Percentiles rank a stretch among this genome's conserved stretches.
Evolutionary conservation across 2,113 vertebrate genomes (phyloP).

Genomic region (Lota lota): DNA sequence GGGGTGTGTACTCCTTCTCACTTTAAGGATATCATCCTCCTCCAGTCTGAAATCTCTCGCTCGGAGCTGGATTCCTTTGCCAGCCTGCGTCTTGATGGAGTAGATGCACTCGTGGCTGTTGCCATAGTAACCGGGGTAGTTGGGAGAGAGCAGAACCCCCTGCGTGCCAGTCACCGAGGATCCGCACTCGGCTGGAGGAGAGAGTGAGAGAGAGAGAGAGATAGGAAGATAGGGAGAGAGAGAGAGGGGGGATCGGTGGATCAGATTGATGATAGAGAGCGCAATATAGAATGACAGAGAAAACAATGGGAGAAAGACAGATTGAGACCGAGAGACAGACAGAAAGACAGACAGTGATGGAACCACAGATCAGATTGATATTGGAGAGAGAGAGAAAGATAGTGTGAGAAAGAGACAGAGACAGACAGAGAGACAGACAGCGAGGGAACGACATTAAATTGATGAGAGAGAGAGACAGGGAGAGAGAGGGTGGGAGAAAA

Average conservation of each 20-base stretch:
- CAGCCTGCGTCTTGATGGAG: conserved; percentile 95
- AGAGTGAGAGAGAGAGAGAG: conserved; percentile 17
- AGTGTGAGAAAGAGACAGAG: conserved; percentile 38
- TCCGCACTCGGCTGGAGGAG: conserved; percentile 89
- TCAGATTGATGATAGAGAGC: not conserved
- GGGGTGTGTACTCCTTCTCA: conserved; percentile 52
- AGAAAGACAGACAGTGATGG: not conserved
- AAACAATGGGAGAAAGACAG: not conserved
- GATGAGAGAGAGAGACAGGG: not conserved
- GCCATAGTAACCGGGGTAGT: conserved; percentile 93
- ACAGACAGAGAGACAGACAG: conserved; percentile 21
- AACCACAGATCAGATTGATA: too few relatives aligned
- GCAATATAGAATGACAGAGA: not conserved
- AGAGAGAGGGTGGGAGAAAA: conserved; percentile 23
- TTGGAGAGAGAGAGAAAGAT: too few relatives aligned
- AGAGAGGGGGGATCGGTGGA: not conserved
- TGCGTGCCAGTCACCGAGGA: conserved; percentile 95
- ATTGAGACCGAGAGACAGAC: not conserved
- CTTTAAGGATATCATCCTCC: conserved; percentile 90
- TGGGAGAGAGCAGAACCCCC: conserved; percentile 94
- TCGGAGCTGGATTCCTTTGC: conserved; percentile 93
- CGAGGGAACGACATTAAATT: not conserved
- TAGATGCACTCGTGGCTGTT: conserved; percentile 99
- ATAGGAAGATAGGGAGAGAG: not conserved
- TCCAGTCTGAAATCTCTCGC: conserved; percentile 88